Base-by-base conservation (phyloP, 2,797 vertebrate genomes). In the Moxostoma hubbsi region DNA sequence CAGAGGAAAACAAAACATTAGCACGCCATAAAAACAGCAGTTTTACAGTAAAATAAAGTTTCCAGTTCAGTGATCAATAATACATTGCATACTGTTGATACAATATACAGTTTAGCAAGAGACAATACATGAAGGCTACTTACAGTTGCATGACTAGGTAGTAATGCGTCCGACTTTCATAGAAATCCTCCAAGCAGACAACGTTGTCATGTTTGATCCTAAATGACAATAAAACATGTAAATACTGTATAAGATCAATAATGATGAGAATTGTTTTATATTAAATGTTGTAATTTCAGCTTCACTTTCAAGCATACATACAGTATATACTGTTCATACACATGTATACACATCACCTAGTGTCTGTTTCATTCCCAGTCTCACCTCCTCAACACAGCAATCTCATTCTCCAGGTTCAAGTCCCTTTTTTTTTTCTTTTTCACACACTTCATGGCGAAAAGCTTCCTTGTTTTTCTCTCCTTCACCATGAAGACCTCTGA, bases 91-190 rank as follows among this genome's bases (percentile, higher is more conserved):
- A 24, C 24, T 24, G 24, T 24, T 1, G 24, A 24, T 24, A 24
- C 24, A 24, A 24, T 24, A 24, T 24, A 24, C 24, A 24, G 24
- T 24, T 61, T 51, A 13, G 13, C 15, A 66, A 43, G 2, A 50
- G 5, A 7, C 53, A 49, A 11, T 0, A 24, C 24, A 24, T 24
- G 2, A 24, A 24, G 24, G 24, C 11, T 77, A 96, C 98, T 98
- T 92, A 99, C 98, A 99, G 96, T 88, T 99, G 90, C 98, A 99
- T 99, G 86, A 97, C 91, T 1, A 99, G 94, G 87, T 99, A 98
- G 90, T 95, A 99, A 86, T 99, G 96, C 0, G 95, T 96, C n/a
- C 85, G 88, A 12, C 95, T 98, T 85, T 99, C 98, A 0, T 99
- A 99, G 88, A 99, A 95, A 16, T 98, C 97, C 80, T 99, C 98